Evolutionary conservation across 2,888 invertebrate genomes (phyloP).

Genomic region (Ethmia dodecea): DNA sequence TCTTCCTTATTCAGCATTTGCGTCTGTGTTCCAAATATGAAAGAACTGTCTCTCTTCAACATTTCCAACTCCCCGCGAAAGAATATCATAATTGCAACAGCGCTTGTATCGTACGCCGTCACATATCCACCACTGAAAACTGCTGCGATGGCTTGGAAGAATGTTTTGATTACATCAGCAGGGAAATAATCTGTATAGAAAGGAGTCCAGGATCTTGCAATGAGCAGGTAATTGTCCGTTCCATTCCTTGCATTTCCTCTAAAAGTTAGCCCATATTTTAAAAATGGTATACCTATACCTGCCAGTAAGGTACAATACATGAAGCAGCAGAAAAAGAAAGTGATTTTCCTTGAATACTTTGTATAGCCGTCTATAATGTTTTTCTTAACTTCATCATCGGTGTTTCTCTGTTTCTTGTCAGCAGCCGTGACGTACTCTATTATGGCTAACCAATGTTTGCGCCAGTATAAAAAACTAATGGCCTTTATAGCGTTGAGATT

Average conservation of each 20-base stretch:
- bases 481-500: constrained; percentile 56
- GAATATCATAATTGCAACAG: constrained; percentile 63
- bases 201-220: constrained; percentile 64
- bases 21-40: constrained; percentile 40
- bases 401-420: constrained; percentile 40
- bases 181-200: constrained; percentile 41
- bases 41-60: constrained; percentile 39
- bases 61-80: constrained; percentile 54
- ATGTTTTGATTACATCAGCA: too few relatives aligned
- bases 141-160: constrained; percentile 56
- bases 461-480: constrained; percentile 51
- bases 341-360: constrained; percentile 52
- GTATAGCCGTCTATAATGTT: constrained; percentile 38
- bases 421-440: constrained; percentile 52
- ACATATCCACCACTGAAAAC: constrained; percentile 64
- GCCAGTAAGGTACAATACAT: constrained; percentile 55
- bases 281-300: constrained; percentile 46
- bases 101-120: constrained; percentile 57
- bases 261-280: constrained; percentile 44
- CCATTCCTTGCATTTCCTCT: constrained; percentile 45
- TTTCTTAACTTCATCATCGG: constrained; percentile 27
- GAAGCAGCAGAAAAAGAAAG: constrained; percentile 50
- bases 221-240: constrained; percentile 42
- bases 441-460: constrained; percentile 45
- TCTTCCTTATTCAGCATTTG: constrained; percentile 20